phyloP scores from a whole-genome alignment of 2,888 invertebrate genomes.

The Microplitis deprimator region DNA sequence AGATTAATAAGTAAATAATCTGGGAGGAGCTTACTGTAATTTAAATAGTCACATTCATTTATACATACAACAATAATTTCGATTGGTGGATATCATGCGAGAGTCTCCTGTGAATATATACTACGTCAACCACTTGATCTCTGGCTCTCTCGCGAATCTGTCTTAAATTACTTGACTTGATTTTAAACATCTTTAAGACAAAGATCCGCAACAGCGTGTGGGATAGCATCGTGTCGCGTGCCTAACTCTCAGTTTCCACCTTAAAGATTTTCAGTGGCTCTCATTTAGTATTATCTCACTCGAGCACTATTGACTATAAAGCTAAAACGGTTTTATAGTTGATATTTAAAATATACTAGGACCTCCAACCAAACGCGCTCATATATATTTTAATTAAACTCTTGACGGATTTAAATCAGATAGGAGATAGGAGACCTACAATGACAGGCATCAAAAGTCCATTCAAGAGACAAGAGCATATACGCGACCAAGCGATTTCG shows the following conservation, averaged over 20 bases:
- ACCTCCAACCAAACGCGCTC: conserved; percentile 14
- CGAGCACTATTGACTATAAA: neutral
- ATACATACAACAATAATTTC: conserved; percentile 1
- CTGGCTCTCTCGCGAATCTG: conserved; percentile 12
- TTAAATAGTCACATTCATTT: conserved; percentile 32
- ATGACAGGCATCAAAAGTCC: conserved; percentile 24
- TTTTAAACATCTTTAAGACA: conserved; percentile 48
- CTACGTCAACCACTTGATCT: conserved; percentile 26
- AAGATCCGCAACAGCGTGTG: conserved; percentile 51
- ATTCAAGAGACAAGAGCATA: conserved; percentile 20
- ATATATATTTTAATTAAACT: conserved; percentile 5
- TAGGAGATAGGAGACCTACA: conserved; percentile 10
- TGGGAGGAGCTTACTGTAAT: conserved; percentile 36
- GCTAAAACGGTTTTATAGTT: conserved; percentile 21
- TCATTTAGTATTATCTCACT: conserved; percentile 52
- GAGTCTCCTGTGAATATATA: conserved; percentile 17
- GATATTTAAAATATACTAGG: conserved; percentile 22
- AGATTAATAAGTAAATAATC: conserved; percentile 30
- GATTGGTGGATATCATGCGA: conserved; percentile 32
- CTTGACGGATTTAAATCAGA: conserved; percentile 22
- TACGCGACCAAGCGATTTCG: conserved; percentile 33
- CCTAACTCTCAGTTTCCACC: conserved; percentile 47
- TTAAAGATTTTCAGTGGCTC: conserved; percentile 35
- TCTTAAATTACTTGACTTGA: conserved; percentile 48
- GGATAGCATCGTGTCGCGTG: conserved; percentile 61